Evolutionary conservation across 2,797 vertebrate species (phyloP).

Genomic region (Platalea minor): DNA sequence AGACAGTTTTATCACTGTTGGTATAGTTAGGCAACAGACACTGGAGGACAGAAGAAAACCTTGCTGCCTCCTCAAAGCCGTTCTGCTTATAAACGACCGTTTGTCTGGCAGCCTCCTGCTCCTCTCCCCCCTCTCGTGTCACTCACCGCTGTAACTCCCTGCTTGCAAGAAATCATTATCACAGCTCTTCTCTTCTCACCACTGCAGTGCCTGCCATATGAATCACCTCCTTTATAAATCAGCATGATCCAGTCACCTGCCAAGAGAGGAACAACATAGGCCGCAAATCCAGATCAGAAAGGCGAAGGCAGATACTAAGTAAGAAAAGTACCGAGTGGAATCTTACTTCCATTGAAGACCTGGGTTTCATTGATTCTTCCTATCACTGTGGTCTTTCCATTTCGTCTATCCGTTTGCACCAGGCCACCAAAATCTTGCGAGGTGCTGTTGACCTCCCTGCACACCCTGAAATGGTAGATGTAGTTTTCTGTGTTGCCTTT

Average conservation of each 20-base stretch:
- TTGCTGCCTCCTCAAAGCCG: background rate
- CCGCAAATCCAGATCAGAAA: background rate
- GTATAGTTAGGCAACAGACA: background rate
- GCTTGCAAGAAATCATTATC: constrained; percentile 91
- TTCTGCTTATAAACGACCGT: background rate
- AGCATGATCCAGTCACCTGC: constrained; percentile 93
- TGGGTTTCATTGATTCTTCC: constrained; percentile 83
- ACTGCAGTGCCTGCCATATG: constrained; percentile 80
- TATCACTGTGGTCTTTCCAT: constrained; percentile 66
- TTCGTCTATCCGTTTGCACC: constrained; percentile 75
- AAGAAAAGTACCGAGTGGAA: background rate
- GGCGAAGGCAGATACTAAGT: background rate
- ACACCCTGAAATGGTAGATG: constrained; percentile 84
- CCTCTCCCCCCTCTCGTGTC: background rate
- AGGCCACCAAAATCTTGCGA: constrained; percentile 75
- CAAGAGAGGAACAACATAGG: constrained; percentile 1
- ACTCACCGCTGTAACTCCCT: constrained; percentile 75
- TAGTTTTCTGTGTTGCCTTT: constrained; percentile 70
- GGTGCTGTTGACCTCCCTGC: constrained; percentile 80
- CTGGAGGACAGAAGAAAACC: background rate
- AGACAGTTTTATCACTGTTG: background rate
- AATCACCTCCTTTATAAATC: constrained; percentile 83
- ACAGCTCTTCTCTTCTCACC: constrained; percentile 81
- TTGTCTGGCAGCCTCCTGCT: background rate
- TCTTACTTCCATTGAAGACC: constrained; percentile 87